phyloP scores from a whole-genome alignment of 2,797 vertebrate genomes.

The Caiman crocodilus region DNA sequence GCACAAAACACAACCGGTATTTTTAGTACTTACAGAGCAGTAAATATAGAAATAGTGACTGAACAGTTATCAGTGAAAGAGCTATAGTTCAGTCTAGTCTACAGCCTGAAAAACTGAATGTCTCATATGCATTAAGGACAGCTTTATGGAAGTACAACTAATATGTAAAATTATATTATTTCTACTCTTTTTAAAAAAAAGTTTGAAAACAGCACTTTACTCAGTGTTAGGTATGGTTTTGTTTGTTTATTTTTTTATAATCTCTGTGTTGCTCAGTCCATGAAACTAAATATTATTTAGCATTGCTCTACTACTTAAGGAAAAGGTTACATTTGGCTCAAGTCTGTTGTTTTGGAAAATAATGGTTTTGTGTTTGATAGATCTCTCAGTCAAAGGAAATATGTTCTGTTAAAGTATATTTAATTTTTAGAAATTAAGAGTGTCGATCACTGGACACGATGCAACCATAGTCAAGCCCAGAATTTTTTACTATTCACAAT shows the following conservation, averaged over 20 bases:
- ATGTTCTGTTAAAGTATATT: not conserved
- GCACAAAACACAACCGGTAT: not conserved
- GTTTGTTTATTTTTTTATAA: too few relatives aligned
- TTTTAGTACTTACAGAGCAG: not conserved
- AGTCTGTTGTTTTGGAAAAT: not conserved
- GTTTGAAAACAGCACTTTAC: not conserved
- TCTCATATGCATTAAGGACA: not conserved
- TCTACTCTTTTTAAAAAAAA: not conserved
- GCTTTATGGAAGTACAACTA: not conserved
- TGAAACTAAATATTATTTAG: not conserved
- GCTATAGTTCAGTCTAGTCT: not conserved
- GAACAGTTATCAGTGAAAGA: not conserved
- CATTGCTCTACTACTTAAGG: not conserved
- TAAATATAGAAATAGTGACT: too few relatives aligned
- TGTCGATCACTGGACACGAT: not conserved
- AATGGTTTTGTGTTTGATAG: not conserved
- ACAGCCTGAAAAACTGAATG: not conserved
- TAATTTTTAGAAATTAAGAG: not conserved
- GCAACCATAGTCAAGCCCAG: not conserved
- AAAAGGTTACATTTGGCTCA: not conserved
- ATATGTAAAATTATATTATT: not conserved
- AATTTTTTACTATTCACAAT: not conserved
- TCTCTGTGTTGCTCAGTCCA: not conserved
- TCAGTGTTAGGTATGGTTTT: too few relatives aligned
- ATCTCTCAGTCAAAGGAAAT: not conserved